Evolutionary conservation across 23 tunicate genomes (phyloP).

Genomic region (Pegea sp.): DNA sequence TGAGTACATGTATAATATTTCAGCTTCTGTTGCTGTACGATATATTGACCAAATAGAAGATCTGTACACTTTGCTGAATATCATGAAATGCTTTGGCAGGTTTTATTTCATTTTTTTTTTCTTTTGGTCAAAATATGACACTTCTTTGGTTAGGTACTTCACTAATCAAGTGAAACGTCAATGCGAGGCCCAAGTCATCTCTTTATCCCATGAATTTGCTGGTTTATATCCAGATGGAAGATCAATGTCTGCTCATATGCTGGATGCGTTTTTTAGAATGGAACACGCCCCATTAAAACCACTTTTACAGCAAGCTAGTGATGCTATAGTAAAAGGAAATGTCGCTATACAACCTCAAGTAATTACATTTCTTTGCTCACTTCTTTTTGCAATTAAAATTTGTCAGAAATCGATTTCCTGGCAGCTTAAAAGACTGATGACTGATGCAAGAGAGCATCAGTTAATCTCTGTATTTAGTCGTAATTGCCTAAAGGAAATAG

Average conservation of each 20-base stretch:
- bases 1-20: conserved; percentile 74
- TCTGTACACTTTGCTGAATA: conserved; percentile 56
- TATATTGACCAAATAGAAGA: conserved; percentile 42
- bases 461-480: no score
- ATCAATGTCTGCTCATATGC: conserved; percentile 88
- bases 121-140: background rate
- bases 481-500: no score
- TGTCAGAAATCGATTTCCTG: no score
- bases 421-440: no score
- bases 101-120: background rate
- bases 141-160: conserved; percentile 26
- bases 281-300: conserved; percentile 57
- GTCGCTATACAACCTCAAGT: conserved; percentile 67
- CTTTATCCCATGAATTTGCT: conserved; percentile 12
- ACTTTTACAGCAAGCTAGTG: conserved; percentile 39
- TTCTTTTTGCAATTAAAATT: no score
- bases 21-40: conserved; percentile 60
- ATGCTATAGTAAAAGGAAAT: conserved; percentile 21
- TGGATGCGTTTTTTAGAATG: conserved; percentile 88
- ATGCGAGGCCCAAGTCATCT: conserved; percentile 29
- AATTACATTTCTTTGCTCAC: no score
- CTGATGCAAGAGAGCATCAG: no score
- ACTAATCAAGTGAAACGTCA: conserved; percentile 43
- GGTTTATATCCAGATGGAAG: conserved; percentile 59
- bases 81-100: conserved; percentile 94